phyloP scores from a whole-genome alignment of 2,797 vertebrate genomes.

The Acrossocheilus fasciatus region DNA sequence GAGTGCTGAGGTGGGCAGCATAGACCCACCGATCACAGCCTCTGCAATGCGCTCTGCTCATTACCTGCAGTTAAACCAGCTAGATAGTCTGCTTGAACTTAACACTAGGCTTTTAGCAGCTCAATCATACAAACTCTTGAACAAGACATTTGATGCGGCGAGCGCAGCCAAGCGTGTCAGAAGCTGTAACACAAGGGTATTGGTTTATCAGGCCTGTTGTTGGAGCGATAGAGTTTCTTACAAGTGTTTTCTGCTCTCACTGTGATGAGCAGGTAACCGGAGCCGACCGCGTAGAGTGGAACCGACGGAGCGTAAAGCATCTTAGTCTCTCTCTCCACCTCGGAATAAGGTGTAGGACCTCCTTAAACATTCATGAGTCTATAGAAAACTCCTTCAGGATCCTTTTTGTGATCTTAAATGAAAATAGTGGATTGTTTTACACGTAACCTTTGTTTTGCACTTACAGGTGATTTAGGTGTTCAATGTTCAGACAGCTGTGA shows the following conservation, averaged over 20 bases:
- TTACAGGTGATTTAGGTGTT: constrained; percentile 8
- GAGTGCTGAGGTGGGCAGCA: constrained; percentile 26
- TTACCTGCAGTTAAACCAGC: constrained; percentile 21
- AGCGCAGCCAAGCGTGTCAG: constrained; percentile 1
- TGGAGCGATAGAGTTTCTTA: constrained; percentile 29
- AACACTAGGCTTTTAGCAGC: constrained; percentile 32
- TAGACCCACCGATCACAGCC: constrained; percentile 21
- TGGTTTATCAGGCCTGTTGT: constrained; percentile 27
- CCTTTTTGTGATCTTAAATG: constrained; percentile 23
- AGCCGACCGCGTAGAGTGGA: not conserved
- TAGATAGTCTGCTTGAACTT: constrained; percentile 22
- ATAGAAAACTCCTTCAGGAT: not conserved
- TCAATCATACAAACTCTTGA: constrained; percentile 15
- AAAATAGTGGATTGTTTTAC: constrained; percentile 22
- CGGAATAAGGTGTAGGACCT: not conserved
- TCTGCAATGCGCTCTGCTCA: constrained; percentile 20
- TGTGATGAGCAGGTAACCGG: constrained; percentile 37
- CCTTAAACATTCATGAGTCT: constrained; percentile 46
- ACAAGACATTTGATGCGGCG: constrained; percentile 22
- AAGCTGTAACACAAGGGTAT: constrained; percentile 27
- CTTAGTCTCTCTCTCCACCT: not conserved
- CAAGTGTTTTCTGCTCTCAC: constrained; percentile 30
- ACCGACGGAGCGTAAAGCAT: not conserved
- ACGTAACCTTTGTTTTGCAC: constrained; percentile 27
- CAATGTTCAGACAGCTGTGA: constrained; percentile 9